Conservation (phyloP, 2,888 invertebrate species). For the Acanthosepion esculentum region DNA sequence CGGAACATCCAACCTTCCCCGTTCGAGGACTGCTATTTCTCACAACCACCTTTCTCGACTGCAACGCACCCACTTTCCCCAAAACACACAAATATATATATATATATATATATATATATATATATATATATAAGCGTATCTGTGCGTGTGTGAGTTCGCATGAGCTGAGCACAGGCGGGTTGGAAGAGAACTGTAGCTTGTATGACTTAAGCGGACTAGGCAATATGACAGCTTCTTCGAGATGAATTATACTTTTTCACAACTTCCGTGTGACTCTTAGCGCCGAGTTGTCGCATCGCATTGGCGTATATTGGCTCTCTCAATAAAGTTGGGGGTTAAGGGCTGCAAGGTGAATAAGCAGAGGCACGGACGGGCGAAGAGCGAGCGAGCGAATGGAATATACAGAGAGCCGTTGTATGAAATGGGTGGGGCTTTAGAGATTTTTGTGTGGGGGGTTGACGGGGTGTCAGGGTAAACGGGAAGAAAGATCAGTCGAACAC, state of each 20-base stretch:
- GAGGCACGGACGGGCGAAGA: neutral
- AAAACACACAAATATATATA: neutral
- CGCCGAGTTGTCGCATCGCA: constrained; percentile 40
- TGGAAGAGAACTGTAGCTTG: neutral
- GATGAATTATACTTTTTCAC: constrained; percentile 41
- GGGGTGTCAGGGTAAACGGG: neutral
- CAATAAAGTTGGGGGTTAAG: neutral
- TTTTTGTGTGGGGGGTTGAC: neutral
- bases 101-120: constrained; percentile 40
- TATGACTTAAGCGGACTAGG: constrained; percentile 24
- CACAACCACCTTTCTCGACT: too few relatives aligned
- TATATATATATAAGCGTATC: neutral
- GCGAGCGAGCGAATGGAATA: neutral
- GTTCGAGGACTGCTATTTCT: too few relatives aligned
- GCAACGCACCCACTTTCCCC: too few relatives aligned
- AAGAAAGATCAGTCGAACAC: neutral
- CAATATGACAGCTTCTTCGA: constrained; percentile 43
- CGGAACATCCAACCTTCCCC: too few relatives aligned
- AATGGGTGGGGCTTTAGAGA: neutral
- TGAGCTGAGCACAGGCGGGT: neutral
- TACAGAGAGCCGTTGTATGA: neutral
- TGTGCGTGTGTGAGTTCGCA: neutral
- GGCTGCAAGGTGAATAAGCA: neutral
- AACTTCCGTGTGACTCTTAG: constrained; percentile 25
- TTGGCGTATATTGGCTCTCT: neutral